Percentiles rank a stretch among this genome's conserved stretches.
These are phyloP conservation scores for Daboia siamensis DNA, from an alignment of 2,113 vertebrate genomes.

Conservation along the genomic window DNA sequence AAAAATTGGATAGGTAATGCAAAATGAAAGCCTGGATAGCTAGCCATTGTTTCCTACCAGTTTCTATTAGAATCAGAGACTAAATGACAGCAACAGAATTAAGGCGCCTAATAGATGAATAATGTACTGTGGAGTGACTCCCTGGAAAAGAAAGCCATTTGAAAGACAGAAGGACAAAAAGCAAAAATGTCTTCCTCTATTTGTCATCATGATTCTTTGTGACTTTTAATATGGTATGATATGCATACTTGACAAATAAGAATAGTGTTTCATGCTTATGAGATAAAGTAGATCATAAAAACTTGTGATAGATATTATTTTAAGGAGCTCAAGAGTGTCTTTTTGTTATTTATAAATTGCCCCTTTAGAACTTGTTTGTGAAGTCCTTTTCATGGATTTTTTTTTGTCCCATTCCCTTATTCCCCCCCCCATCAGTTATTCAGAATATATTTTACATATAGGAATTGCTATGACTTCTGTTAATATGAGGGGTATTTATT, in stretches of 20 bases:
- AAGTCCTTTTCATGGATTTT: background rate
- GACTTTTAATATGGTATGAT: background rate
- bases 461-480: background rate
- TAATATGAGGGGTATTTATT: background rate
- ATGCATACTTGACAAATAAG: background rate
- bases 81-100: background rate
- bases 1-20: background rate
- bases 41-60: background rate
- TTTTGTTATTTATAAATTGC: background rate
- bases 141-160: background rate
- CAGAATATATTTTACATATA: background rate
- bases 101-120: background rate
- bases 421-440: background rate
- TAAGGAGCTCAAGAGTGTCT: background rate
- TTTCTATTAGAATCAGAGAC: background rate
- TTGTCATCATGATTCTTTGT: background rate
- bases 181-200: background rate
- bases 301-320: background rate
- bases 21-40: background rate
- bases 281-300: background rate
- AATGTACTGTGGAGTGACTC: background rate
- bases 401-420: background rate
- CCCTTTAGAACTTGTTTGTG: background rate
- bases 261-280: background rate
- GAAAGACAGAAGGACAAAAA: background rate